Conservation (phyloP, 2,888 invertebrate genomes). For the Pherbina coryleti region DNA sequence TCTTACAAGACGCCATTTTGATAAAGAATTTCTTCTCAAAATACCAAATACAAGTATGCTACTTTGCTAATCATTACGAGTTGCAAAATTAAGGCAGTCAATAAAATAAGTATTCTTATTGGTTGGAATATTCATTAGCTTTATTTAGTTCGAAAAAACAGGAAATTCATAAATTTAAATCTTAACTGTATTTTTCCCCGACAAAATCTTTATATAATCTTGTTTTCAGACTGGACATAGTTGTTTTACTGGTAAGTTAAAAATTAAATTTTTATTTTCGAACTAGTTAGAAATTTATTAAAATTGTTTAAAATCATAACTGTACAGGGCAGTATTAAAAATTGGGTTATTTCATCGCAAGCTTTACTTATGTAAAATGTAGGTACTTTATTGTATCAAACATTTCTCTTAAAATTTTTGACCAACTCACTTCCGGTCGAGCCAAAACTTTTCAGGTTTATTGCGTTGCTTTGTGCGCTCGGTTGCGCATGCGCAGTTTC, state of each 20-base stretch:
- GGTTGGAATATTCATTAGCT: no score
- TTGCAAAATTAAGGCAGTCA: no score
- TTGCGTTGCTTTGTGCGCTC: neutral
- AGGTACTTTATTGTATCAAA: neutral
- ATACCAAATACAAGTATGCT: no score
- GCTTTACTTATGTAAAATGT: neutral
- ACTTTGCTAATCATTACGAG: no score
- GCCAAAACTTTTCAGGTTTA: neutral
- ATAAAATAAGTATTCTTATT: no score
- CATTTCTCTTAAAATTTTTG: neutral
- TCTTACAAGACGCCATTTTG: no score
- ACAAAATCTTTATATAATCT: no score
- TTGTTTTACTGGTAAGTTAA: neutral
- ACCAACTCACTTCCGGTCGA: neutral
- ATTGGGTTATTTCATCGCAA: neutral
- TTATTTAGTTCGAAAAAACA: no score
- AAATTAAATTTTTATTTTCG: neutral
- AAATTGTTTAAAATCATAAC: neutral
- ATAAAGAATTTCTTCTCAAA: no score
- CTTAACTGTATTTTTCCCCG: no score
- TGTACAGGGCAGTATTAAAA: neutral
- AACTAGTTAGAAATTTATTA: neutral
- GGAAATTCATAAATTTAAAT: no score
- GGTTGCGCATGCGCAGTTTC: slow-evolving; percentile 13
- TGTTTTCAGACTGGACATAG: no score